Conservation (phyloP, 2,113 vertebrate genomes). For the Theropithecus gelada region DNA sequence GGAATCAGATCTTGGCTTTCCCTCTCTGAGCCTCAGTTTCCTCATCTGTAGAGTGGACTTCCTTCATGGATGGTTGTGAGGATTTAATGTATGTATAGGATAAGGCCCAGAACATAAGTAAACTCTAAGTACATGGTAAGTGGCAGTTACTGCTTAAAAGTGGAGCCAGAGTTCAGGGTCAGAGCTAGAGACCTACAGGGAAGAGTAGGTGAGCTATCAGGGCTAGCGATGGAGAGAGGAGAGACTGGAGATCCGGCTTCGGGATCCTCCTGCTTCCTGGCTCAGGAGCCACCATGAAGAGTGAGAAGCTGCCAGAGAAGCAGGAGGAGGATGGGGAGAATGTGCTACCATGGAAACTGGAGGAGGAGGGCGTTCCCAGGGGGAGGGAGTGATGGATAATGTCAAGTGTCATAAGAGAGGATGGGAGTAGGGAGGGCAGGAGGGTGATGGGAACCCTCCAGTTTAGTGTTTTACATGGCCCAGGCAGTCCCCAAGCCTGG, state of each 20-base stretch:
- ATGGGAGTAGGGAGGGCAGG: constrained; percentile 47
- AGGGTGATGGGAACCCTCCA: constrained; percentile 9
- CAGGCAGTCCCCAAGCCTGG: not conserved
- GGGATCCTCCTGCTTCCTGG: not conserved
- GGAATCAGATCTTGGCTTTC: constrained; percentile 39
- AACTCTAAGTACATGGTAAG: not conserved
- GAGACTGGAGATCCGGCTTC: not conserved
- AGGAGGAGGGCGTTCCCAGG: constrained; percentile 68
- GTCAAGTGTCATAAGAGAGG: constrained; percentile 57
- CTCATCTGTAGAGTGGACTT: not conserved
- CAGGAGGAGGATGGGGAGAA: constrained; percentile 50
- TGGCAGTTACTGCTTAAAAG: not conserved
- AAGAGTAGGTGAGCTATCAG: not conserved
- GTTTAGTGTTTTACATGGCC: not conserved
- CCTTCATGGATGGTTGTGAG: not conserved
- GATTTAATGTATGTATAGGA: not conserved
- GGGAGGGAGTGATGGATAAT: constrained; percentile 64
- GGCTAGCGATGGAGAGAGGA: not conserved
- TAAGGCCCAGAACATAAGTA: not conserved
- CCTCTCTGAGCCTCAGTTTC: not conserved
- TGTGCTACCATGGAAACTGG: constrained; percentile 71
- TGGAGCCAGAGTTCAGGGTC: not conserved
- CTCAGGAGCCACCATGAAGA: not conserved
- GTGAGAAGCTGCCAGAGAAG: not conserved
- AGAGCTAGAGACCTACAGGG: not conserved